phyloP scores from a whole-genome alignment of 2,113 vertebrate species.

The Orientallactaga bullata region DNA sequence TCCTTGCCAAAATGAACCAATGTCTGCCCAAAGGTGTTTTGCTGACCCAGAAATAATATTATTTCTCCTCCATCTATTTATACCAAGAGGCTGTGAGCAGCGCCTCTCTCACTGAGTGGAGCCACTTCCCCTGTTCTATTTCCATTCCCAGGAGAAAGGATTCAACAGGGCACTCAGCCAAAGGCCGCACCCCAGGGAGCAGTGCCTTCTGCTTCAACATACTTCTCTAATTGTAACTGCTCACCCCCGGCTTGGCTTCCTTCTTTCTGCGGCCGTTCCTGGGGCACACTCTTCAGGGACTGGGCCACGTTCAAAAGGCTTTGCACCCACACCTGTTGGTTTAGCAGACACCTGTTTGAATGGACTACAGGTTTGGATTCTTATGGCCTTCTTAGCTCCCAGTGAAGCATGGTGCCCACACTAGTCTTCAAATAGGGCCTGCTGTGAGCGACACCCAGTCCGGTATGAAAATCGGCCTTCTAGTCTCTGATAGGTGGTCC shows the following conservation, averaged over 20 bases:
- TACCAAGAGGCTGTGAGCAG: neutral
- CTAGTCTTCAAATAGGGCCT: neutral
- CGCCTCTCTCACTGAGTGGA: neutral
- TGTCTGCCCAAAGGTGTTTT: neutral
- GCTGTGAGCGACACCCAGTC: neutral
- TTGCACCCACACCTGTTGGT: neutral
- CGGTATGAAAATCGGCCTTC: neutral
- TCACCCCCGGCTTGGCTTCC: neutral
- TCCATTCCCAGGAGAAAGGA: neutral
- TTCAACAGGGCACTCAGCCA: neutral
- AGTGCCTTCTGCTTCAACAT: neutral
- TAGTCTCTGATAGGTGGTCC: neutral
- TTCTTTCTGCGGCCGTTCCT: neutral
- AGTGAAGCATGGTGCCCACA: accelerated
- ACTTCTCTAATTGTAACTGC: accelerated
- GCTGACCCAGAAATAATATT: slow-evolving; percentile 24
- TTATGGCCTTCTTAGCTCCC: neutral
- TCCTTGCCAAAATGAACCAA: slow-evolving; percentile 9
- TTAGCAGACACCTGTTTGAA: neutral
- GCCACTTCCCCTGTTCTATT: neutral
- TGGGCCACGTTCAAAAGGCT: neutral
- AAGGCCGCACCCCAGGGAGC: neutral
- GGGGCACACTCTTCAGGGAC: neutral
- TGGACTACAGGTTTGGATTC: neutral
- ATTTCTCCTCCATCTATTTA: neutral